Evolutionary conservation across 2,797 vertebrate genomes (phyloP).

Genomic region (Lateolabrax maculatus): DNA sequence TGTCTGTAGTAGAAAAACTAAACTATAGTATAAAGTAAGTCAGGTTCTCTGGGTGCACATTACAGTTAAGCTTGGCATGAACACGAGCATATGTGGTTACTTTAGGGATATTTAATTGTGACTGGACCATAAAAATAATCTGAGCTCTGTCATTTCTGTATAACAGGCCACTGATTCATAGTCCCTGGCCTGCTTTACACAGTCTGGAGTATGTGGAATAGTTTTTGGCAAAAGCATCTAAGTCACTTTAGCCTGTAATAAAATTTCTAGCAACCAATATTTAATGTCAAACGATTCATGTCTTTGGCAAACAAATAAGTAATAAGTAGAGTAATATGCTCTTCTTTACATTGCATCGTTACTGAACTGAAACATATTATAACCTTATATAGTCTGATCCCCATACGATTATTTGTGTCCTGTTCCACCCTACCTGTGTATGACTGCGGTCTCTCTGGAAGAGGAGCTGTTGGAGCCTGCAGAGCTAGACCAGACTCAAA

Average conservation of each 20-base stretch:
- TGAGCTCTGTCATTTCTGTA: slow-evolving; percentile 37
- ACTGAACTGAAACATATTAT: neutral
- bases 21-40: neutral
- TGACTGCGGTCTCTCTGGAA: slow-evolving; percentile 66
- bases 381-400: neutral
- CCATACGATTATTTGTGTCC: neutral
- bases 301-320: slow-evolving; percentile 31
- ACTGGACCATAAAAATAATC: slow-evolving; percentile 45
- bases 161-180: slow-evolving; percentile 55
- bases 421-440: slow-evolving; percentile 73
- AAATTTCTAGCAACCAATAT: slow-evolving; percentile 19
- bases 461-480: slow-evolving; percentile 58
- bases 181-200: slow-evolving; percentile 28
- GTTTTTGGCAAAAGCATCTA: slow-evolving; percentile 48
- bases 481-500: slow-evolving; percentile 52
- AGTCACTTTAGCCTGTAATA: slow-evolving; percentile 48
- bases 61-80: slow-evolving; percentile 24
- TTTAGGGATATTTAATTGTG: slow-evolving; percentile 56
- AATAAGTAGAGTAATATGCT: slow-evolving; percentile 3
- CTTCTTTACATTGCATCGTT: slow-evolving; percentile 3
- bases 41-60: slow-evolving; percentile 10
- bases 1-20: neutral
- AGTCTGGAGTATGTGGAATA: slow-evolving; percentile 20
- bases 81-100: slow-evolving; percentile 21
- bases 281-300: slow-evolving; percentile 37